Evolutionary conservation across 2,888 invertebrate species (phyloP), one percentile per base, ranked within the genome.

Genomic region (Melangyna quadrimaculata): DNA sequence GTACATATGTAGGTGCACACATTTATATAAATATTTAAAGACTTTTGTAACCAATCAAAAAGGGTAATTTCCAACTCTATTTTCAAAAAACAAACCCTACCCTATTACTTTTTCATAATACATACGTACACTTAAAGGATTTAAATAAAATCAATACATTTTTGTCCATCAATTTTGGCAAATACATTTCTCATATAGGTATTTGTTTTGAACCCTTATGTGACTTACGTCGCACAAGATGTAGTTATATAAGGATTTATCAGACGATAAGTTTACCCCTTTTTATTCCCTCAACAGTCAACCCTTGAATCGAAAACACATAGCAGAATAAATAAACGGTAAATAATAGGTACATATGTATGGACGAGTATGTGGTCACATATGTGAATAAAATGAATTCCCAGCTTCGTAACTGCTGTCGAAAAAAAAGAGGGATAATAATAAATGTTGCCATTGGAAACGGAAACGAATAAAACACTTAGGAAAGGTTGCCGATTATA

Each of bases 361-460:
- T n/a, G n/a, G n/a, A n/a, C n/a, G n/a, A n/a, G 19, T 51, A 24
- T 51, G 65, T 69, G 67, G 71, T 78, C 73, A 78, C 82, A 82
- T 82, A 67, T 69, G 71, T 78, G 82, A 73, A 78, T 69, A 78
- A 83, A 73, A 83, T 73, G 40, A 78, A 70, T 59, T 48, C 24
- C 6, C 29, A 69, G 45, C 55, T 48, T 43, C 29, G 51, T 40
- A 40, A 59, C 27, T 37, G 27, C 14, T 14, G 27, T 4, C 3
- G 27, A 27, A 14, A 14, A 27, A 14, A 14, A 12, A 37, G 24
- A 37, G 37, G 17, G 55, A 71, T 40, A 55, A 27, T 4, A 24
- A 70, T 40, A 48, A 24, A 51, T 24, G 14, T 2, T 70, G 14
- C 45, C 17, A 55, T 27, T 51, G 14, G n/a, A 51, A 51, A 51